phyloP scores from a whole-genome alignment of 92 coral and sea anemone species.

The Ricordea florida region DNA sequence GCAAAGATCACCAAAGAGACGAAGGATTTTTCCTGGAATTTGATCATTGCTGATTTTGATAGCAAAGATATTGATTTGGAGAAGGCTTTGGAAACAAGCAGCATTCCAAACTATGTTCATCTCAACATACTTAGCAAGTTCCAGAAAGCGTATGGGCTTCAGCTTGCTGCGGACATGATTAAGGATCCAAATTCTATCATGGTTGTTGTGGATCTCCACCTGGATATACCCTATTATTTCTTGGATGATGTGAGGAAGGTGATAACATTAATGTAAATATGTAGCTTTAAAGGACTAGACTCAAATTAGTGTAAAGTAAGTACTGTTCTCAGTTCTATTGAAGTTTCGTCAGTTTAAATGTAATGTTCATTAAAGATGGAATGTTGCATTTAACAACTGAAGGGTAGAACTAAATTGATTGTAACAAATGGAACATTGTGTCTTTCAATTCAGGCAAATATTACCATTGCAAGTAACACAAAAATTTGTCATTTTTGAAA shows the following conservation, averaged over 20 bases:
- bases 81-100: conserved; percentile 73
- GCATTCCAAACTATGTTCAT: conserved; percentile 72
- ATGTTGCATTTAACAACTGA: no score
- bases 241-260: conserved; percentile 95
- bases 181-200: conserved; percentile 79
- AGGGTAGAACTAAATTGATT: no score
- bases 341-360: no score
- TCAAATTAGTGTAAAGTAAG: neutral
- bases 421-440: no score
- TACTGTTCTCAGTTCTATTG: no score
- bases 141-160: conserved; percentile 77
- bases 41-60: conserved; percentile 81
- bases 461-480: no score
- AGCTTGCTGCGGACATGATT: conserved; percentile 66
- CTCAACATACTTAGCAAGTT: conserved; percentile 62
- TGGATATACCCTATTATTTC: conserved; percentile 73
- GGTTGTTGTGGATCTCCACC: conserved; percentile 85
- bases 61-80: conserved; percentile 75
- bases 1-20: conserved; percentile 69
- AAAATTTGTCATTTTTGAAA: no score
- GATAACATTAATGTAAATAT: neutral
- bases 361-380: no score
- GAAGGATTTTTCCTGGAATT: conserved; percentile 74
- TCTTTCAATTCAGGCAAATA: no score
- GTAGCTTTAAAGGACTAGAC: neutral